Conservation (phyloP, 2,797 vertebrate species). For the Lepidocolaptes lacrymiger region DNA sequence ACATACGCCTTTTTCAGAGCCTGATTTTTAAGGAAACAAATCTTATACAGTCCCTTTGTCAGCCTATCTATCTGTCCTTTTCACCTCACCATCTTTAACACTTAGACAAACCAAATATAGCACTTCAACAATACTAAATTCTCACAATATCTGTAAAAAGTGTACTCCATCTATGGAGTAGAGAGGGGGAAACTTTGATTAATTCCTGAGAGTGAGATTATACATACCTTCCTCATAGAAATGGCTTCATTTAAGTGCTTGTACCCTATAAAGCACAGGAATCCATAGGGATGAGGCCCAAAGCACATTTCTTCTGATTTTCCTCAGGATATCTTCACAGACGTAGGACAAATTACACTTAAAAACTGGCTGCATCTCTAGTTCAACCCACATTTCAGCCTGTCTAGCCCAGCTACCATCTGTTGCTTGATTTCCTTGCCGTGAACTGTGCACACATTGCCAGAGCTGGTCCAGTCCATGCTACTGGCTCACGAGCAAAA, state of each 20-base stretch:
- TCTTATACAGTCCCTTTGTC: not conserved
- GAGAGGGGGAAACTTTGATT: not conserved
- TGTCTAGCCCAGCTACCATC: not conserved
- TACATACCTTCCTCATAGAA: not conserved
- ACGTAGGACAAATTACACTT: not conserved
- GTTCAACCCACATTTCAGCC: not conserved
- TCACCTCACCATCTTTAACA: not conserved
- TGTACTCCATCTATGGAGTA: not conserved
- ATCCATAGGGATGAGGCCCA: not conserved
- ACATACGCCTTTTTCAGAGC: not conserved
- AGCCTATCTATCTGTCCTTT: not conserved
- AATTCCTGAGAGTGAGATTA: not conserved
- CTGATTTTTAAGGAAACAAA: not conserved
- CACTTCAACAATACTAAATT: not conserved
- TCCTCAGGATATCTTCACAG: not conserved
- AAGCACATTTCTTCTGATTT: not conserved
- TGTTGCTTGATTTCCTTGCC: not conserved
- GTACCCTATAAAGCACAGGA: not conserved
- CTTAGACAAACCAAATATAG: not conserved
- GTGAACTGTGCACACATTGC: not conserved
- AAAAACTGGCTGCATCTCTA: not conserved
- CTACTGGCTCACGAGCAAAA: not conserved
- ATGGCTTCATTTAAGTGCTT: not conserved
- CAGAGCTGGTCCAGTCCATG: not conserved
- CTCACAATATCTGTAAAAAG: not conserved